These are phyloP conservation scores for Astyanax mexicanus DNA, from an alignment of 2,797 vertebrate species.

Conservation along the genomic window DNA sequence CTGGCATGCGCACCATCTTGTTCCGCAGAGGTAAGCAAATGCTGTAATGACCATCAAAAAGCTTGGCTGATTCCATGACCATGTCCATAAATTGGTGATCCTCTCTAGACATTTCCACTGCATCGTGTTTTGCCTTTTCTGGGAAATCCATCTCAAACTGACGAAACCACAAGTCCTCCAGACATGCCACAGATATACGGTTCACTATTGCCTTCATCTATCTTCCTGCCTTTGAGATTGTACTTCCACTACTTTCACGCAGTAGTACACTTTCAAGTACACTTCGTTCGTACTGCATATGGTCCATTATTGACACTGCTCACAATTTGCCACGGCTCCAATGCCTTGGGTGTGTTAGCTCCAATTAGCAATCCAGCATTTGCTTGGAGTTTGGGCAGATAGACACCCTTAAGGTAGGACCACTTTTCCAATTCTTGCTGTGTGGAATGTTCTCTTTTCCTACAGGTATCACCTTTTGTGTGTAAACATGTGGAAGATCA, in stretches of 20 bases:
- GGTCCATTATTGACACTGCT: neutral
- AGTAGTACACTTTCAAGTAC: neutral
- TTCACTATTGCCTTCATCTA: neutral
- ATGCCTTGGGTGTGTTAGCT: too few species aligned
- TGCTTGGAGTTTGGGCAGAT: neutral
- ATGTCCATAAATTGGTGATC: constrained; percentile 29
- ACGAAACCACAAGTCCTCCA: constrained; percentile 20
- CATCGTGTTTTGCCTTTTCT: constrained; percentile 12
- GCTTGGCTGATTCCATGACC: constrained; percentile 13
- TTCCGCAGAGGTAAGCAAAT: constrained; percentile 31
- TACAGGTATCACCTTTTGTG: neutral
- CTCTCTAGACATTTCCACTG: constrained; percentile 31
- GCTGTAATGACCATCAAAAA: constrained; percentile 20
- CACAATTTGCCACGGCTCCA: neutral
- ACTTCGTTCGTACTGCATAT: neutral
- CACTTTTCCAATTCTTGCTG: neutral
- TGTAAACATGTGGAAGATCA: neutral
- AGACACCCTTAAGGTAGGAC: neutral
- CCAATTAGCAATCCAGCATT: neutral
- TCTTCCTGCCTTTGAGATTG: neutral
- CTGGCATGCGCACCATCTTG: constrained; percentile 14
- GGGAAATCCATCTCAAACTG: constrained; percentile 43
- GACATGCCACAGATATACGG: neutral
- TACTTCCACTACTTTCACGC: neutral
- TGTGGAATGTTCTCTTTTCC: neutral